phyloP scores from a whole-genome alignment of 2,888 invertebrate species.

The Hirudinaria manillensis region DNA sequence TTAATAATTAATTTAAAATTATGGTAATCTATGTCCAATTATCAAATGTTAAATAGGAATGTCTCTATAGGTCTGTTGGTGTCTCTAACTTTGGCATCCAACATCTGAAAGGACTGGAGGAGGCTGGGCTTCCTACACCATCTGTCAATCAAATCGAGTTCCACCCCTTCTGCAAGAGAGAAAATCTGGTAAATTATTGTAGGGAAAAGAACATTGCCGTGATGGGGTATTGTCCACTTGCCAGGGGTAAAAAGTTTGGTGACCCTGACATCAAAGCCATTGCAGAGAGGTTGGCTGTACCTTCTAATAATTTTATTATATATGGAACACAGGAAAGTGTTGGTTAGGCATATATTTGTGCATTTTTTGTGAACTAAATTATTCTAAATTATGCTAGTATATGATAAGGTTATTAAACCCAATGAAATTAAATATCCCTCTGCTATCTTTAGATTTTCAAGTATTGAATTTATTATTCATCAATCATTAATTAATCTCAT shows the following conservation, averaged over 20 bases:
- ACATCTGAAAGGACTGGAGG: slow-evolving; percentile 43
- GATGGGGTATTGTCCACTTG: slow-evolving; percentile 44
- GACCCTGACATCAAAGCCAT: slow-evolving; percentile 41
- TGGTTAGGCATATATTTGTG: too few relatives aligned
- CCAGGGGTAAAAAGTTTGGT: slow-evolving; percentile 39
- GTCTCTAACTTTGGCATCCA: slow-evolving; percentile 45
- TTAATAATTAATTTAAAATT: too few relatives aligned
- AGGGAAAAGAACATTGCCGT: slow-evolving; percentile 41
- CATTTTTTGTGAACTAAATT: too few relatives aligned
- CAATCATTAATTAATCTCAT: too few relatives aligned
- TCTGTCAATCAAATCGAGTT: slow-evolving; percentile 46
- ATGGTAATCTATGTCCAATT: too few relatives aligned
- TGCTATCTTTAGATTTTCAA: too few relatives aligned
- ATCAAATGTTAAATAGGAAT: background rate
- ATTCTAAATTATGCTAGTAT: too few relatives aligned
- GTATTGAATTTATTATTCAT: too few relatives aligned
- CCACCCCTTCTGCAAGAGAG: slow-evolving; percentile 43
- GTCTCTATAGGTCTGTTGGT: slow-evolving; percentile 42
- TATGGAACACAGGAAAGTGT: too few relatives aligned
- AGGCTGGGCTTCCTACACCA: slow-evolving; percentile 43
- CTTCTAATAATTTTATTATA: too few relatives aligned
- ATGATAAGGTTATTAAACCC: too few relatives aligned
- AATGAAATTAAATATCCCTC: too few relatives aligned
- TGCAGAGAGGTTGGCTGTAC: slow-evolving; percentile 41
- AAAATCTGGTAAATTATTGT: slow-evolving; percentile 44